Evolutionary conservation across 2,888 invertebrate species (phyloP), one percentile per base, ranked within the genome.

Genomic region (Vesta saturnalis): DNA sequence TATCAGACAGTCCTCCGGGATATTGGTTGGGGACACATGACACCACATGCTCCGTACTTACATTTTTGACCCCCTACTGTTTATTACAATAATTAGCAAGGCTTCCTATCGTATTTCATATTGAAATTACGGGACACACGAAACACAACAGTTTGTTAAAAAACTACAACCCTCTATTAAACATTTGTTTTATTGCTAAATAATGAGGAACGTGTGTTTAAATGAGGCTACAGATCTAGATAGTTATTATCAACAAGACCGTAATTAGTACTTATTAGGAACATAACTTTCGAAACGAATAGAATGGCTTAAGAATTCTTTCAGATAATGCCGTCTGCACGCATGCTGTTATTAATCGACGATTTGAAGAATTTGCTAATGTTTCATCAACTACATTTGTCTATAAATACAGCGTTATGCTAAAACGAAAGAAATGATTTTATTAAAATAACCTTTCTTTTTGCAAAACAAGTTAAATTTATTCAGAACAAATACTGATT

Each of bases 1-100:
- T 74, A 70, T 73, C 73, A 67, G 54, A 56, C 21, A 56, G 69
- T 67, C 72, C 69, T 72, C 46, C 64, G 62, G 67, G 64, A 64
- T 67, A 55, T 64, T 64, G 49, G 21, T 64, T 64, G 49, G 21
- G 39, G 64, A 68, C 54, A 43, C 60, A 61, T 63, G 63, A 63
- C 68, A 57, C 67, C 63, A 39, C 63, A 62, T 47, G 63, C 55
- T 61, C 59, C 54, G 39, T 43, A 63, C 52, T 23, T 58, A 58
- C 55, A 62, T 59, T 63, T 54, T 67, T 59, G 52, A 4, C 12
- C 39, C 39, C 39, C 39, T 39, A n/a, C 8, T 39, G 1, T n/a
- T 39, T 39, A 39, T n/a, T n/a, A 39, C n/a, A 39, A n/a, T 39
- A 39, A 39, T 39, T 39, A 39, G 23, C 5, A 47, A 47, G 18